phyloP scores from a whole-genome alignment of 2,888 invertebrate genomes.

The Drosophila melanosoma region DNA sequence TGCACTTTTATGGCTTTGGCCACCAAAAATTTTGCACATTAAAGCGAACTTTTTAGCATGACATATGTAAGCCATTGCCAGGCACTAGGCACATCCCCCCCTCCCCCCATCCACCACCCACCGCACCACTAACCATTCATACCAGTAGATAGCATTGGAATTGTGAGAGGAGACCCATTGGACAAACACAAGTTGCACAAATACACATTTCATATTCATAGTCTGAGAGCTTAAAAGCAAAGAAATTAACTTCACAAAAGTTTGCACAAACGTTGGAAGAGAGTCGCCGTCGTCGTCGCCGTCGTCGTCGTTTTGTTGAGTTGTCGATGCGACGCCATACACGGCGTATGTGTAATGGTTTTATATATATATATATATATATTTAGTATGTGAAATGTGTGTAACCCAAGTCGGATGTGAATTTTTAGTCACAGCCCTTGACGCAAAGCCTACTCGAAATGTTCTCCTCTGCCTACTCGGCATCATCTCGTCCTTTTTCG shows the following conservation, averaged over 20 bases:
- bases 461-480: slow-evolving; percentile 15
- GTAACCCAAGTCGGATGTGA: slow-evolving; percentile 35
- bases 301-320: slow-evolving; percentile 10
- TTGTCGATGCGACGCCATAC: slow-evolving; percentile 67
- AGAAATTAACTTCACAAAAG: slow-evolving; percentile 74
- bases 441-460: slow-evolving; percentile 52
- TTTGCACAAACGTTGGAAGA: slow-evolving; percentile 50
- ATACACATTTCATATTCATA: slow-evolving; percentile 79
- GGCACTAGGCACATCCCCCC: background rate
- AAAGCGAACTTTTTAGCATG: slow-evolving; percentile 76
- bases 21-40: slow-evolving; percentile 77
- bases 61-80: slow-evolving; percentile 69
- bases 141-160: slow-evolving; percentile 1
- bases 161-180: slow-evolving; percentile 40
- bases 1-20: slow-evolving; percentile 78
- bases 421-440: slow-evolving; percentile 22
- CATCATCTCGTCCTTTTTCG: slow-evolving; percentile 12
- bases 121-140: no score
- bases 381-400: slow-evolving; percentile 5
- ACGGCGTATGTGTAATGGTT: slow-evolving; percentile 43
- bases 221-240: slow-evolving; percentile 77
- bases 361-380: background rate
- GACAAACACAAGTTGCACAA: slow-evolving; percentile 75
- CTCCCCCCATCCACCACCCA: rapidly evolving
- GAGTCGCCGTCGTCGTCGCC: slow-evolving; percentile 13